phyloP scores from a whole-genome alignment of 2,797 vertebrate genomes.

The Periparus ater region DNA sequence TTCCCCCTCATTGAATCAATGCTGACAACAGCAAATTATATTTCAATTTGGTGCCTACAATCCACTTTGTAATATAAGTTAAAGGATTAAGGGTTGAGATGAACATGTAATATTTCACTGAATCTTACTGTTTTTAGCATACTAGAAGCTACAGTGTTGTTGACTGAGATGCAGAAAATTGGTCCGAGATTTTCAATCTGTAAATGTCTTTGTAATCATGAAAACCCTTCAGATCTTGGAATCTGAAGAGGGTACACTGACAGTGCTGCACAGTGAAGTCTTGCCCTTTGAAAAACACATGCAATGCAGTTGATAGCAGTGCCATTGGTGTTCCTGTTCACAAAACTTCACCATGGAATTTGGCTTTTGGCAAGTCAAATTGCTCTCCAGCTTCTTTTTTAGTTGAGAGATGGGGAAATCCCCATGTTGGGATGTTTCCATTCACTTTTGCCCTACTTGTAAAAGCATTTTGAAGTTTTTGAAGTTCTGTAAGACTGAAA shows the following conservation, averaged over 20 bases:
- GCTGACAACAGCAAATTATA: background rate
- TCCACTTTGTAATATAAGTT: background rate
- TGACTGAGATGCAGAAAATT: background rate
- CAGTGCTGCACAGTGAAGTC: background rate
- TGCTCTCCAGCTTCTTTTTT: background rate
- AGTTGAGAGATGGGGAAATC: background rate
- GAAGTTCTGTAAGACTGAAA: background rate
- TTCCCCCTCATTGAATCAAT: background rate
- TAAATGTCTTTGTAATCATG: background rate
- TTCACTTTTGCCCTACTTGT: background rate
- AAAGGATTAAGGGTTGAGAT: background rate
- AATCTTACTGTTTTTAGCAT: background rate
- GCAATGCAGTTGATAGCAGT: background rate
- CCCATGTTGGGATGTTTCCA: background rate
- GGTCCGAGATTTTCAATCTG: background rate
- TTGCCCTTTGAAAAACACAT: background rate
- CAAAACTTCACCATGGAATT: background rate
- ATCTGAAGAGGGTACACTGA: background rate
- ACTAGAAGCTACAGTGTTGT: background rate
- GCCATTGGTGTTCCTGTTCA: background rate
- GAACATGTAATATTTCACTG: background rate
- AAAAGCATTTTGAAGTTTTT: background rate
- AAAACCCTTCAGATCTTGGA: background rate
- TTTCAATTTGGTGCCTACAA: background rate
- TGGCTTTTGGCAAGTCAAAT: background rate